Evolutionary conservation across 23 tunicate genomes (phyloP), one percentile per base, ranked within the genome.

Genomic region (Corella eumyota): DNA sequence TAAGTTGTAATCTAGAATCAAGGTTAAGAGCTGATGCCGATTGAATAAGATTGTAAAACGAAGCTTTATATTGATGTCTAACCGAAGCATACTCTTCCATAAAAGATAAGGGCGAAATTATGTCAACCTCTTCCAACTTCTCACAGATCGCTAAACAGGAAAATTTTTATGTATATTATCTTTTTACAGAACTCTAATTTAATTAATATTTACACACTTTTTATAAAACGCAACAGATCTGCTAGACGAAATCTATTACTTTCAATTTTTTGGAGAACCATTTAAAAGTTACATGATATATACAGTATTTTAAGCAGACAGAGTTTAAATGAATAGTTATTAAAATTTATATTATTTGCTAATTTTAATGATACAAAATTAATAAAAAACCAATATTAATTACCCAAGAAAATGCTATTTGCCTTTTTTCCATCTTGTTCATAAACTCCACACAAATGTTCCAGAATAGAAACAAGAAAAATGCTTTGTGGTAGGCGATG

Each of bases 11-110:
- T n/a, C n/a, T n/a, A n/a, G n/a, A n/a, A n/a, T n/a, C n/a, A n/a
- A n/a, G n/a, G n/a, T n/a, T n/a, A n/a, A n/a, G n/a, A n/a, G n/a
- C n/a, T n/a, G n/a, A n/a, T 35, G 74, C 62, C 15, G 94, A 69
- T 21, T 84, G 76, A n/a, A 84, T 75, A 17, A 84, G 31, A 15
- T 70, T 68, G 45, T 75, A 84, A 46, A 84, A 79, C 11, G 81
- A 49, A 3, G 68, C 4, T 63, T 70, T 72, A 37, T 79, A 88
- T 31, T 88, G 88, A 26, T 66, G 40, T 17, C 81, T 77, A 24
- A 88, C 76, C 0, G 82, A 68, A 4, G 90, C 69, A 59, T 58
- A 88, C 40, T 74, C 96, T 32, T 88, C 96, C 62, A 60, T 52
- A 58, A 75, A 84, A 0, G 83, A 69, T 17, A 75, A 77, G 19